Evolutionary conservation across 92 coral and sea anemone species (phyloP), one percentile per base, ranked within the genome.

Genomic region (Palythoa grandis): DNA sequence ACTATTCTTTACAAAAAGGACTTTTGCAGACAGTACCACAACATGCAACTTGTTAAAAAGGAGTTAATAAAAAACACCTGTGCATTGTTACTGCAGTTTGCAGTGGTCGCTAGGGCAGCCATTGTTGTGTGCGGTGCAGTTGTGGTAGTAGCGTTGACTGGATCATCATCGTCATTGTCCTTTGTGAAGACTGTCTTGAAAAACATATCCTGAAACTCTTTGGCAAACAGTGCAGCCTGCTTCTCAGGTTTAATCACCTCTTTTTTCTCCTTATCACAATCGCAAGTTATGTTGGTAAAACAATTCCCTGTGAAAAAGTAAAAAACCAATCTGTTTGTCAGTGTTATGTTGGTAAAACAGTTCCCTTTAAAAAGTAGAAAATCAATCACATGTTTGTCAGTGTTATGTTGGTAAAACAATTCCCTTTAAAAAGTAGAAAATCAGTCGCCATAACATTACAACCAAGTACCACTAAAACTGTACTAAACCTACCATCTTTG

Each of bases 151-250:
- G 50, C 17, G 15, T 83, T 87, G 22, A 65, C 74, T n/a, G 88
- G 90, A 60, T 93, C 93, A 70, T 89, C 89, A 14, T 77, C 82
- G 57, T 76, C 78, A 40, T 82, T 94, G 17, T n/a, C 72, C 38
- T 90, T 93, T 2, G 85, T 91, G 73, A 96, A 96, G n/a, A 96
- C 35, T 11, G 89, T 63, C 72, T 50, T 77, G 70, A 86, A 87
- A 70, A 96, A 85, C 70, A 56, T 73, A 89, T 96, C 98, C 86
- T 96, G 98, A 77, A 96, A 96, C 72, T 96, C 98, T 79, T 90
- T 96, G 20, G 98, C 98, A 82, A 96, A 96, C 14, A 92, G 73
- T 16, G 98, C 98, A 3, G 95, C 96, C 52, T 87, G 92, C 77
- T 86, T 93, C 70, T 96, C 98, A 2, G 98, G 98, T 52, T 68